Percentiles rank a stretch among this genome's conserved stretches.
phyloP scores from a whole-genome alignment of 2,797 vertebrate species.

The Karalla daura region DNA sequence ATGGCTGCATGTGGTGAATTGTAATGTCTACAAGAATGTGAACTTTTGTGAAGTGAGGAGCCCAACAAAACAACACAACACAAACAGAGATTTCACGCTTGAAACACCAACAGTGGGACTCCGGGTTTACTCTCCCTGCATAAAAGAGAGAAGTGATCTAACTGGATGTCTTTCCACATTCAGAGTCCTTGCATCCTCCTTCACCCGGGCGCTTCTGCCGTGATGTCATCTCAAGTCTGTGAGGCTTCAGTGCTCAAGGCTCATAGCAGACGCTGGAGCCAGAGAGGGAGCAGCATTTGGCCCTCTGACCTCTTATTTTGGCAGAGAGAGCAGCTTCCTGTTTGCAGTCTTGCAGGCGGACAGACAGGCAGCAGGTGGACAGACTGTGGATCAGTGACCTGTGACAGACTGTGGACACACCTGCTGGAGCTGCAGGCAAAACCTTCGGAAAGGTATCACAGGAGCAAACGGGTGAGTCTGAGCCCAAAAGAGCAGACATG shows the following conservation, averaged over 20 bases:
- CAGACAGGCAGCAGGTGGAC: constrained; percentile 49
- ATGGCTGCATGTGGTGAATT: constrained; percentile 5
- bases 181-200: not conserved
- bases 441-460: constrained; percentile 15
- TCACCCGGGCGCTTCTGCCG: not conserved
- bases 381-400: constrained; percentile 41
- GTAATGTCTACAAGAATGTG: not conserved
- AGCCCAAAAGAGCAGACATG: constrained; percentile 18
- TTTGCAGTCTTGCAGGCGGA: constrained; percentile 30
- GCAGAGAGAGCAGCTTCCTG: constrained; percentile 39
- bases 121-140: not conserved
- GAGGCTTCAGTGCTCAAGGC: not conserved
- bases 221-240: constrained; percentile 10
- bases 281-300: constrained; percentile 1
- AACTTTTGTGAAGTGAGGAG: constrained; percentile 10
- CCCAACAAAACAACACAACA: not conserved
- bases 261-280: not conserved
- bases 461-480: not conserved
- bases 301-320: constrained; percentile 41
- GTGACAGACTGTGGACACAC: constrained; percentile 33
- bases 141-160: not conserved
- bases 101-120: constrained; percentile 1
- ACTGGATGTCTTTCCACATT: not conserved
- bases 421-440: constrained; percentile 43
- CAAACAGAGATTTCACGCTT: not conserved